These are phyloP conservation scores for Athrips mouffetella DNA, from an alignment of 2,888 invertebrate species.

Conservation along the genomic window DNA sequence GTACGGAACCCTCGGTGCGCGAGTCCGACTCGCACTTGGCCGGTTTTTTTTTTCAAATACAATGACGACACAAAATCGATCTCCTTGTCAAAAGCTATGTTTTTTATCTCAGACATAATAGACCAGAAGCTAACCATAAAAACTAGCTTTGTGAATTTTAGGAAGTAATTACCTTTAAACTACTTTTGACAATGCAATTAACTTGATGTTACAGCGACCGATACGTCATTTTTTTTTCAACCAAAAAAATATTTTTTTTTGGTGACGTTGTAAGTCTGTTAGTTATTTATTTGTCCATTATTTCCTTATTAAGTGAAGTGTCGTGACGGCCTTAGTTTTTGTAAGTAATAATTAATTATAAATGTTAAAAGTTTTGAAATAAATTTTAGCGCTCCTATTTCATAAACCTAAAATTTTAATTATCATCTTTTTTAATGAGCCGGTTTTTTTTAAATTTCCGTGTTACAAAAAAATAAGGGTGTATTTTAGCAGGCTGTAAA, in stretches of 20 bases:
- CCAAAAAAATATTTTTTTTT: constrained; percentile 3
- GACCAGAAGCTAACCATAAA: constrained; percentile 44
- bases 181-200: constrained; percentile 57
- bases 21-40: too few relatives aligned
- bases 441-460: background rate
- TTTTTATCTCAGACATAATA: constrained; percentile 36
- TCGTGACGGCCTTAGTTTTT: constrained; percentile 3
- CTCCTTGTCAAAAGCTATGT: too few relatives aligned
- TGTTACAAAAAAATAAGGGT: background rate
- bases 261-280: background rate
- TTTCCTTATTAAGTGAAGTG: constrained; percentile 3
- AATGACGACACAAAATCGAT: too few relatives aligned
- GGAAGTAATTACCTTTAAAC: constrained; percentile 64
- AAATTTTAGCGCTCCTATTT: background rate
- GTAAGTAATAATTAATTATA: constrained; percentile 2
- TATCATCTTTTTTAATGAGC: background rate
- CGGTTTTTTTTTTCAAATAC: too few relatives aligned
- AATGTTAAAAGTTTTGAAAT: background rate
- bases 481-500: background rate
- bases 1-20: too few relatives aligned
- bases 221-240: constrained; percentile 35
- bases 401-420: background rate
- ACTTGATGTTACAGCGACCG: constrained; percentile 37
- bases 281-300: background rate
- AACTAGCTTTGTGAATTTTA: constrained; percentile 64